phyloP scores from a whole-genome alignment of 2,888 invertebrate genomes.

The Eupithecia vulgata region DNA sequence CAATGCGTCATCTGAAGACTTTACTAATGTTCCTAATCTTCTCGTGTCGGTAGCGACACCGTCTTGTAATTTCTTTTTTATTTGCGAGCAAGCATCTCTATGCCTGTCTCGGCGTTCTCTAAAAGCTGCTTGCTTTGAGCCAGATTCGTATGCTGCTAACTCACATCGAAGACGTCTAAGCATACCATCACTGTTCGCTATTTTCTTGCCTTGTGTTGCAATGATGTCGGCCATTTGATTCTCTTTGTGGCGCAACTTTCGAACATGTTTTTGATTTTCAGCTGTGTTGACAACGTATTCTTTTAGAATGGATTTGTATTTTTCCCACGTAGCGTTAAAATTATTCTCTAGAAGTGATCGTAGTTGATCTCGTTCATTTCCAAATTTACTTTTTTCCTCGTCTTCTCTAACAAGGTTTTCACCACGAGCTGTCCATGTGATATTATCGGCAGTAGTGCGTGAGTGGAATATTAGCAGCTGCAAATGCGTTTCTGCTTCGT shows the following conservation, averaged over 20 bases:
- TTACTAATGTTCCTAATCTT: constrained; percentile 64
- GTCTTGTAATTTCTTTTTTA: constrained; percentile 62
- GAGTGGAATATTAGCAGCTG: constrained; percentile 70
- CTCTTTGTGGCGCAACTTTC: constrained; percentile 72
- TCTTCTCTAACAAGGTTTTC: constrained; percentile 76
- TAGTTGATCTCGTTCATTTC: constrained; percentile 66
- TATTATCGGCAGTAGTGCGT: constrained; percentile 64
- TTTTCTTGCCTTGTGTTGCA: constrained; percentile 72
- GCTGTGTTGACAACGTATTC: constrained; percentile 68
- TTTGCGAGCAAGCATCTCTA: constrained; percentile 63
- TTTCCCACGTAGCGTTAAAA: constrained; percentile 71
- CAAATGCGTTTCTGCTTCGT: constrained; percentile 72
- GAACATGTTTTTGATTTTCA: constrained; percentile 72
- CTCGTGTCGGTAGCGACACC: constrained; percentile 63
- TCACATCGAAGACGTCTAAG: constrained; percentile 68
- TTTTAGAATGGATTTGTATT: constrained; percentile 71
- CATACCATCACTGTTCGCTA: constrained; percentile 69
- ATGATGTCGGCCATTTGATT: constrained; percentile 77
- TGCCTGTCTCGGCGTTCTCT: constrained; percentile 72
- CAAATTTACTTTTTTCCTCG: constrained; percentile 68
- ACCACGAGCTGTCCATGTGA: constrained; percentile 71
- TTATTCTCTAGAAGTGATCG: constrained; percentile 69
- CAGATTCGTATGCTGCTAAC: constrained; percentile 73
- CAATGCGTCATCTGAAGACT: constrained; percentile 66
- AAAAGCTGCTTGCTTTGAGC: constrained; percentile 74